Percentiles rank a stretch among this genome's conserved stretches.
Evolutionary conservation across 1,140 invertebrate genomes (phyloP).

Genomic region (Scaptodrosophila lebanonensis): DNA sequence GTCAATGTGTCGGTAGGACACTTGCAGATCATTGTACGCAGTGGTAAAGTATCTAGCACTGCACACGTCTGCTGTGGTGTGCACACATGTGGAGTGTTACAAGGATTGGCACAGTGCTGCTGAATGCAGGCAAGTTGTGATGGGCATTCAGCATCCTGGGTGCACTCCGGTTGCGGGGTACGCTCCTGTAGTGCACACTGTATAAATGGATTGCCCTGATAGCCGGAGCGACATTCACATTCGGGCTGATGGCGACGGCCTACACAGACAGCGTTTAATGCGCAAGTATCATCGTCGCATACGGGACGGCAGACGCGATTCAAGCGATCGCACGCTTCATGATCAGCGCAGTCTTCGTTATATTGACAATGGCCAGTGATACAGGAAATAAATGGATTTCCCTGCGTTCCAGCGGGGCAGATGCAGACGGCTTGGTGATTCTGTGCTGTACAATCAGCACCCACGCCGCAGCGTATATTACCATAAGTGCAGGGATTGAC

Average conservation of each 20-base stretch:
- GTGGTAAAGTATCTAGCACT: conserved; percentile 86
- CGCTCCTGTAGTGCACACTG: conserved; percentile 81
- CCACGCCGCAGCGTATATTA: conserved; percentile 84
- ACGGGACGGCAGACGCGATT: conserved; percentile 90
- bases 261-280: conserved; percentile 84
- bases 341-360: conserved; percentile 92
- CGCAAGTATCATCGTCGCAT: conserved; percentile 87
- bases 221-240: conserved; percentile 86
- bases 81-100: conserved; percentile 83
- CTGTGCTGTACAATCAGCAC: conserved; percentile 86
- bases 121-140: conserved; percentile 87
- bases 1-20: conserved; percentile 86
- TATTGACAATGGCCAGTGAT: conserved; percentile 90
- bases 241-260: conserved; percentile 86
- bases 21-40: conserved; percentile 88
- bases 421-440: conserved; percentile 88
- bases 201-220: conserved; percentile 87
- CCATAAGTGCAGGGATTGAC: conserved; percentile 85
- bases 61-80: conserved; percentile 85
- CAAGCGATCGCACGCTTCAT: conserved; percentile 90
- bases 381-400: conserved; percentile 88
- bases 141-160: conserved; percentile 86
- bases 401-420: conserved; percentile 90
- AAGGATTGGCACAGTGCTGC: conserved; percentile 86
- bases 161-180: conserved; percentile 81